These are phyloP conservation scores for Ophioderma brevispina DNA, from an alignment of 35 echinoderm and acorn worm species.

Conservation along the genomic window DNA sequence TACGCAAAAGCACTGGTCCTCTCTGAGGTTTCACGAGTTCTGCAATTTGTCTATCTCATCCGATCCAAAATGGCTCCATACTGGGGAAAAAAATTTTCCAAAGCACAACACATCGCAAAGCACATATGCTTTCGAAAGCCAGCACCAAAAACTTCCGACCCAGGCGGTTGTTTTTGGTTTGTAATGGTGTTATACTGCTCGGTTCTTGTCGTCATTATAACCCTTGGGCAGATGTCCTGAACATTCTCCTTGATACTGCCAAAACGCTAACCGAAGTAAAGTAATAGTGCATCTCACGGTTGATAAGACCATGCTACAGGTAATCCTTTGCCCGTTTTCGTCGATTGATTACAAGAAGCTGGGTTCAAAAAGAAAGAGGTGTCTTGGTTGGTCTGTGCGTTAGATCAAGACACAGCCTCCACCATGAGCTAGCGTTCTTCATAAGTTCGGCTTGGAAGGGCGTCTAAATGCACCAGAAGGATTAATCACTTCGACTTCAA, in stretches of 20 bases:
- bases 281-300: neutral
- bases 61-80: neutral
- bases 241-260: neutral
- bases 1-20: neutral
- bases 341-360: too few relatives aligned
- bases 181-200: too few relatives aligned
- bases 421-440: too few relatives aligned
- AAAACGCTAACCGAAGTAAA: neutral
- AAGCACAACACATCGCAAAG: neutral
- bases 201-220: too few relatives aligned
- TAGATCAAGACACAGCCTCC: too few relatives aligned
- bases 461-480: too few relatives aligned
- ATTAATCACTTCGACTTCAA: too few relatives aligned
- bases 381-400: too few relatives aligned
- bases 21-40: neutral
- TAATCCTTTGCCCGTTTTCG: too few relatives aligned
- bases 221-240: neutral
- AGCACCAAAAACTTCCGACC: neutral
- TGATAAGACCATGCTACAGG: too few relatives aligned
- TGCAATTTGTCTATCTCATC: neutral
- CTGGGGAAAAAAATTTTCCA: neutral
- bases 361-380: too few relatives aligned
- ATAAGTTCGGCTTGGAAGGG: too few relatives aligned
- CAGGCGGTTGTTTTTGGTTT: neutral
- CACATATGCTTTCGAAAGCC: neutral